Evolutionary conservation across 1,140 invertebrate species (phyloP), one percentile per base, ranked within the genome.

Genomic region (Lysiphlebus fabarum): DNA sequence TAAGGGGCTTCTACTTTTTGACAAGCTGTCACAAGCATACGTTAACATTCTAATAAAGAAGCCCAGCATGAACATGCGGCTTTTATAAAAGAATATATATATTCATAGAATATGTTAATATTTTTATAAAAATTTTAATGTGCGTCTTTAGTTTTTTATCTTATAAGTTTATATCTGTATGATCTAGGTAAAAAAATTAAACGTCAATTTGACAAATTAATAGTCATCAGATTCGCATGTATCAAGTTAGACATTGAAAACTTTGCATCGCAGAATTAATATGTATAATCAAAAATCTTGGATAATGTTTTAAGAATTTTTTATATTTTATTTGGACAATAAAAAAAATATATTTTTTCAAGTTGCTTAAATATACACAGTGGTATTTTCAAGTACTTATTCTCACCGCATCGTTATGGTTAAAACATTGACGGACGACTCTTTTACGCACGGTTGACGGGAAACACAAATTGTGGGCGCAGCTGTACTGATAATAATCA

Each of bases 401-500:
- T 26, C 17, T 49, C 45, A 10, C 37, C 33, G 48, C 51, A 43
- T 65, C 59, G 62, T 62, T 65, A 67, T 63, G 55, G 56, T 50
- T 58, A 53, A 61, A 68, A 72, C 70, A 63, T 72, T 72, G 70
- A 72, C 68, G 66, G 71, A 76, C 74, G 73, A 72, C 73, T 77
- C 74, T 74, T 70, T 77, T 75, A 74, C 68, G 67, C 68, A 67
- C 68, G 68, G 66, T 67, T 70, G 73, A 77, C 75, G 67, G 72
- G 70, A 66, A 77, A 75, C 75, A 76, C 74, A 76, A 77, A 77
- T 76, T 77, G 74, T 77, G 72, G 73, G 74, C 67, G 74, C 75
- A 77, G 75, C 75, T 76, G 74, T 67, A 65, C 69, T 70, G 75
- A 77, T 76, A 71, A 70, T 70, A 76, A 77, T 77, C 75, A 74